These are phyloP conservation scores for Nephrotoma guestfalica DNA, from an alignment of 2,888 invertebrate genomes.

Conservation along the genomic window DNA sequence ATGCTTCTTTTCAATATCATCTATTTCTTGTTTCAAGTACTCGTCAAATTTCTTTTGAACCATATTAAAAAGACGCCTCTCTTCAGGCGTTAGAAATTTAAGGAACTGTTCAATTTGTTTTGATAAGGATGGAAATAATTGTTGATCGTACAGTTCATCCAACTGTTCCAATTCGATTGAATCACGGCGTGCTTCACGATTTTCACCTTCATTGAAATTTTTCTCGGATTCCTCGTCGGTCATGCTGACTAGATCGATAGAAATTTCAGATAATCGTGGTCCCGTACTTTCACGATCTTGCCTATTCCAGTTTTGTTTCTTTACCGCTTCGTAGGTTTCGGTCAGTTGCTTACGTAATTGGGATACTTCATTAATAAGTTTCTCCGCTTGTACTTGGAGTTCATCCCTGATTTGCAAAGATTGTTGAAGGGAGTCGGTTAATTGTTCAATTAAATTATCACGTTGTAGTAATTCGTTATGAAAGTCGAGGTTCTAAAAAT, in stretches of 20 bases:
- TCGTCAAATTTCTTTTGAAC: slow-evolving; percentile 41
- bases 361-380: slow-evolving; percentile 43
- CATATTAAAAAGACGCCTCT: slow-evolving; percentile 29
- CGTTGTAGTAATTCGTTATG: slow-evolving; percentile 52
- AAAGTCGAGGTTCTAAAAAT: slow-evolving; percentile 52
- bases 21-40: slow-evolving; percentile 38
- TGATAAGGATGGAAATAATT: slow-evolving; percentile 27
- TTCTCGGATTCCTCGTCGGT: slow-evolving; percentile 30
- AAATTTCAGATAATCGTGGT: slow-evolving; percentile 30
- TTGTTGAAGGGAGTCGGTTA: slow-evolving; percentile 54
- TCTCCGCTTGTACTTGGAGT: slow-evolving; percentile 43
- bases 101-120: slow-evolving; percentile 31
- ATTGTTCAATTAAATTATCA: slow-evolving; percentile 54
- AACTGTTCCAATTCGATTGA: slow-evolving; percentile 26
- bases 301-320: slow-evolving; percentile 20
- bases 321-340: slow-evolving; percentile 31
- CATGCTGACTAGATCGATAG: slow-evolving; percentile 31
- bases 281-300: slow-evolving; percentile 27
- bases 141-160: slow-evolving; percentile 13
- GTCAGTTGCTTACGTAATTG: slow-evolving; percentile 34
- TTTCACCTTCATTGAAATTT: slow-evolving; percentile 22
- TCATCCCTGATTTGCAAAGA: slow-evolving; percentile 45
- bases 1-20: slow-evolving; percentile 30
- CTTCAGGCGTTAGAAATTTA: slow-evolving; percentile 25
- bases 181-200: slow-evolving; percentile 24